phyloP scores from a whole-genome alignment of 1,140 invertebrate species.

The Brachionus sp. region DNA sequence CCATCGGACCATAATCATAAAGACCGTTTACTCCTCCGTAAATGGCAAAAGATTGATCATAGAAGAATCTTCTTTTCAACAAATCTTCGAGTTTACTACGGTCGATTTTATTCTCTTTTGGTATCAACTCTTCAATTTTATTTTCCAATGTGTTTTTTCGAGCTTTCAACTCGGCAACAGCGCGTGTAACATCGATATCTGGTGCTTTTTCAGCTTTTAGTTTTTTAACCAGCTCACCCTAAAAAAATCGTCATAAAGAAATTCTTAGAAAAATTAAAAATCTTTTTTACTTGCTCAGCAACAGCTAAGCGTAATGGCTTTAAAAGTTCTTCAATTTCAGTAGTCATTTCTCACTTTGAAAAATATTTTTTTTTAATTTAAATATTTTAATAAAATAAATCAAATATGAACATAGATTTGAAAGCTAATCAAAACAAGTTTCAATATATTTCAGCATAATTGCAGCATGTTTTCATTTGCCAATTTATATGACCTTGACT shows the following conservation, averaged over 20 bases:
- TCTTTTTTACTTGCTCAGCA: background rate
- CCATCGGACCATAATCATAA: conserved; percentile 99
- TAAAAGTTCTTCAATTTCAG: conserved; percentile 40
- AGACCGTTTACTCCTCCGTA: conserved; percentile 84
- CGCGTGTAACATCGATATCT: conserved; percentile 10
- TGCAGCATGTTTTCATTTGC: background rate
- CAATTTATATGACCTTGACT: background rate
- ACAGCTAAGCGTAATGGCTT: conserved; percentile 35
- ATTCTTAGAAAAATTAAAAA: background rate
- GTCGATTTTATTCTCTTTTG: conserved; percentile 45
- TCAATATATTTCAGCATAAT: conserved; percentile 14
- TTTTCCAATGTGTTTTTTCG: conserved; percentile 27
- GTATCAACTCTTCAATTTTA: conserved; percentile 34
- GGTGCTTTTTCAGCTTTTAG: conserved; percentile 21
- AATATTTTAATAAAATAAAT: background rate
- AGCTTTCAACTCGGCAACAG: conserved; percentile 39
- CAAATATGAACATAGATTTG: background rate
- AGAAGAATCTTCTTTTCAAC: conserved; percentile 93
- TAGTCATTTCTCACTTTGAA: background rate
- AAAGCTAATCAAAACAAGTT: background rate
- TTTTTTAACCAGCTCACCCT: conserved; percentile 43
- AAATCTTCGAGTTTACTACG: conserved; percentile 77
- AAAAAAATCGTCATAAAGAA: background rate
- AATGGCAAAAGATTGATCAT: conserved; percentile 97
- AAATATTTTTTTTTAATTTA: background rate